These are phyloP conservation scores for Sula dactylatra DNA, from an alignment of 2,113 vertebrate genomes.

Conservation along the genomic window DNA sequence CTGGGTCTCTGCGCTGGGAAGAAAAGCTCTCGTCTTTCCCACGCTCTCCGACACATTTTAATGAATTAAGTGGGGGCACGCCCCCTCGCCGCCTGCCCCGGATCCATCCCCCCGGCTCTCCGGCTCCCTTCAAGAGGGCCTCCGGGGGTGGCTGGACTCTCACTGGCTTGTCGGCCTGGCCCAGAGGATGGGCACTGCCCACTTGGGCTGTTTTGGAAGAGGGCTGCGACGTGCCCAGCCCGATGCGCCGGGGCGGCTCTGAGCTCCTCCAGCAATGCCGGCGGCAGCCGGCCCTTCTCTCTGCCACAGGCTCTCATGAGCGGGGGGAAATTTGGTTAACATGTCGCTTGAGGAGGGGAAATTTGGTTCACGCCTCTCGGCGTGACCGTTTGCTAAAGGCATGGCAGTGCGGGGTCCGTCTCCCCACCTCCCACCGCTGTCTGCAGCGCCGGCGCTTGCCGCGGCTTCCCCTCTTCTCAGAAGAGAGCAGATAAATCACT, in stretches of 20 bases:
- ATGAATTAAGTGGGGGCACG: slow-evolving; percentile 90
- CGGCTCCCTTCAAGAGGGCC: slow-evolving; percentile 60
- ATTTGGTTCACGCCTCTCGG: background rate
- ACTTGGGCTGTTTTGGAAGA: background rate
- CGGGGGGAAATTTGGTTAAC: background rate
- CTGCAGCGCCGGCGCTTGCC: background rate
- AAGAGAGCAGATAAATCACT: background rate
- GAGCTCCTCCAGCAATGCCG: background rate
- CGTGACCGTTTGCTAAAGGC: background rate
- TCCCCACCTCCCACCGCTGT: background rate
- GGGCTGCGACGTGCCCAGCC: background rate
- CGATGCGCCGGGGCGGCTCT: background rate
- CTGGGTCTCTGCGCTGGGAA: slow-evolving; percentile 88
- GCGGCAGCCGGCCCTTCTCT: background rate
- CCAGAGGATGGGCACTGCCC: background rate
- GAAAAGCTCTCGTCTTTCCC: slow-evolving; percentile 98
- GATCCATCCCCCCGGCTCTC: slow-evolving; percentile 49
- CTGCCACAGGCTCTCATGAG: background rate
- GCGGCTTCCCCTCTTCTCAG: background rate
- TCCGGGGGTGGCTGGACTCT: background rate
- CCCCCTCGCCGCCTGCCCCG: slow-evolving; percentile 73
- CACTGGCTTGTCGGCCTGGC: background rate
- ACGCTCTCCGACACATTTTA: slow-evolving; percentile 97
- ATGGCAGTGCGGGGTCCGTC: background rate
- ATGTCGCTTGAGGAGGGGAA: background rate